phyloP scores from a whole-genome alignment of 2,113 vertebrate genomes.

The Laticauda laticaudata region DNA sequence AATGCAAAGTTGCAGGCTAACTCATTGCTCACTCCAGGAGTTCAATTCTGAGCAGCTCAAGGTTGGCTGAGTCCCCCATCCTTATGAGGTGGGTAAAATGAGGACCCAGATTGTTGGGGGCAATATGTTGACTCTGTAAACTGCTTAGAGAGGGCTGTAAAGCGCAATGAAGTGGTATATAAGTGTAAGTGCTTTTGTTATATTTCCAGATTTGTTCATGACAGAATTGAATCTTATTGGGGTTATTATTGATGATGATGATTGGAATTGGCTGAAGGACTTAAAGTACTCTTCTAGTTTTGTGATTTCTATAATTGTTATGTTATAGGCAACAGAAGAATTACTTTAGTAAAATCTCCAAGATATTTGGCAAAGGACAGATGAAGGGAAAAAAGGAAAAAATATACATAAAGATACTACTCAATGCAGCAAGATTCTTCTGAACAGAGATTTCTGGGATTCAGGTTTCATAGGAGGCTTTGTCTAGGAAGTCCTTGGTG shows the following conservation, averaged over 20 bases:
- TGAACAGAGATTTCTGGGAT: background rate
- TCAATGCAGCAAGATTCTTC: background rate
- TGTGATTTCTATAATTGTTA: background rate
- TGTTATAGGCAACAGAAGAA: background rate
- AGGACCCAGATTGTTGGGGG: too few species aligned
- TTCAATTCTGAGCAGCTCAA: too few species aligned
- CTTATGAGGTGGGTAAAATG: too few species aligned
- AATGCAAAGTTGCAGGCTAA: too few species aligned
- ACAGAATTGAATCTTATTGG: background rate
- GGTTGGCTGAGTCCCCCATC: too few species aligned
- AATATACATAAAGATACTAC: background rate
- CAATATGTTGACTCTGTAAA: too few species aligned
- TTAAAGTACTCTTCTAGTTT: background rate
- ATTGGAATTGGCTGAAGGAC: background rate
- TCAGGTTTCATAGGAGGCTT: background rate
- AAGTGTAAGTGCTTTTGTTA: too few species aligned
- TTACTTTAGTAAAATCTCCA: background rate
- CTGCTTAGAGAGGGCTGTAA: too few species aligned
- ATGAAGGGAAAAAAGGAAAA: too few species aligned
- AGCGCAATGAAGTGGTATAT: too few species aligned
- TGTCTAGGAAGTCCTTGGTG: background rate
- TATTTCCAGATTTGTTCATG: background rate
- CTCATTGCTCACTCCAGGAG: too few species aligned
- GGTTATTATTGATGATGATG: background rate
- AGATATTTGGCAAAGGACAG: background rate